Base-by-base conservation (phyloP, 2,797 vertebrate genomes). In the Sus cebifrons region DNA sequence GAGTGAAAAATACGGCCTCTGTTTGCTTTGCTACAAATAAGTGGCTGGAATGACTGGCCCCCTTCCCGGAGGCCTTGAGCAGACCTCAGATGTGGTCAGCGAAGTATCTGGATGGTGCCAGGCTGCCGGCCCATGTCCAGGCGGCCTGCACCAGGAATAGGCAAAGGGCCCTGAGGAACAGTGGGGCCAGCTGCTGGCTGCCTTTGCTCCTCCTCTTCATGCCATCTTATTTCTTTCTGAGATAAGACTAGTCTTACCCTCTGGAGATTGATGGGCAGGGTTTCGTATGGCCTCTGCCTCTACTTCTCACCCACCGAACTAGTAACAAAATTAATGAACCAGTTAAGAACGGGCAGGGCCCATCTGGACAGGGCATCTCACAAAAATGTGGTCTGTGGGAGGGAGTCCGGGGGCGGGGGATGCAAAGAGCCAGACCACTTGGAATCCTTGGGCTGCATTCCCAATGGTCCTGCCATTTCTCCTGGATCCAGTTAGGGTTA, bases 1-100 rank as follows among this genome's bases (percentile, higher is more conserved):
- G 84, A 97, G 95, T 52, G 73, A 70, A 84, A 95, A 97, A 89
- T 71, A 86, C 85, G 44, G 74, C 89, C 97, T 97, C 94, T 98
- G 83, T 97, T 96, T 96, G 95, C 87, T 96, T 96, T 97, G 21
- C 95, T 95, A 36, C 86, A 96, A 95, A 58, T 96, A 86, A 93
- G 91, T 95, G 95, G 90, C 91, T 14, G 21, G 40, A 36, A 73
- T 52, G 75, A 81, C 94, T 97, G 97, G 97, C 86, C 49, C 13
- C 92, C 75, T 92, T 95, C 97, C 97, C 96, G 64, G 96, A 95
- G 84, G 86, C 92, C 95, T 94, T 64, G 73, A 60, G 86, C 92
- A 52, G 73, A 49, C 91, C 82, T 97, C 86, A 95, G 96, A 98
- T 97, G 97, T 97, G 97, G 97, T 96, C 86, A 86, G 92, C 0